Base-by-base conservation (phyloP, 1,140 invertebrate species). In the Bombus confusus region DNA sequence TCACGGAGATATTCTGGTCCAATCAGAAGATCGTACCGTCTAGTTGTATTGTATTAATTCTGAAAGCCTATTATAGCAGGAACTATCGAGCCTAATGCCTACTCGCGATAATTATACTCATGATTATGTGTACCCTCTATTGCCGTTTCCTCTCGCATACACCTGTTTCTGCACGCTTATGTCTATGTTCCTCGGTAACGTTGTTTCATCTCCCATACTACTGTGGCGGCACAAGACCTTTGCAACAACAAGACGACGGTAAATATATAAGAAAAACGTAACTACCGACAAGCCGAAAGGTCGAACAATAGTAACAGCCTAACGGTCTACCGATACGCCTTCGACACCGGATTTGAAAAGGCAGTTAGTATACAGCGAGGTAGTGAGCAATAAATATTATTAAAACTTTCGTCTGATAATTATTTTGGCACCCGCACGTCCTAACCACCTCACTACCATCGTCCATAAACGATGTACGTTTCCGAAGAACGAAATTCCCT, bases 41-140 rank as follows among this genome's bases (percentile, higher is more conserved):
- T 62, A 62, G 68, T 22, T 10, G 57, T 12, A 85, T 73, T 72
- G 83, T 80, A 73, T 72, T 85, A 79, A 80, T 69, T n/a, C 68
- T 71, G 69, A 64, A 73, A 85, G 77, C 83, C 77, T 73, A 85
- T 80, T 77, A n/a, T 52, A 37, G 31, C 57, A 52, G 39, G 37
- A 66, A 83, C 73, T 73, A 47, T 79, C 34, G n/a, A 64, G 25
- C 71, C 39, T 64, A 85, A 80, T 52, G 77, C 69, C 10, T 39
- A 34, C 69, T 52, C 69, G 28, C 43, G 69, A 66, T 85, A 80
- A 72, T 77, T 80, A 64, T 73, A 59, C 57, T 66, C 74, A 39
- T 57, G 77, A 85, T 85, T 57, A 80, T 66, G 43, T 73, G 69
- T 37, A 69, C 28, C n/a, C 6, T 43, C 28, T 39, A 78, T 43